Conservation (phyloP, 1,140 invertebrate genomes). For the Orius insidiosus region DNA sequence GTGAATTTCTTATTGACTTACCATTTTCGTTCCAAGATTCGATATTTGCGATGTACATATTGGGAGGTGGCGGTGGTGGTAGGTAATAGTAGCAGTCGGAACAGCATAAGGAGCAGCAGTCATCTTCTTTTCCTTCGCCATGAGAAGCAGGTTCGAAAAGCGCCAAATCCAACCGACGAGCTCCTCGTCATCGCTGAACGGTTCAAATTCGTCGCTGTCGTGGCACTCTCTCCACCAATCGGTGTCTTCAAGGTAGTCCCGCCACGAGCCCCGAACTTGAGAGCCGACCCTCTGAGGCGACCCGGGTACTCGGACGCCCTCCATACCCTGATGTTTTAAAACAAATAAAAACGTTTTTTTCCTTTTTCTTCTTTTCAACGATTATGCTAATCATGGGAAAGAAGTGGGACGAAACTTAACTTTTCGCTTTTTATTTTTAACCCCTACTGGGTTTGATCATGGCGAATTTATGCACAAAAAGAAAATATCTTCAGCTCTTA, state of each 20-base stretch:
- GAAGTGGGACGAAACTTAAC: too few relatives aligned
- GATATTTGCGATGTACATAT: too few relatives aligned
- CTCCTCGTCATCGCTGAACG: slow-evolving; percentile 33
- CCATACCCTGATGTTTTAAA: slow-evolving; percentile 1
- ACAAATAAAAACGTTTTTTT: background rate
- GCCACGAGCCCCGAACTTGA: slow-evolving; percentile 15
- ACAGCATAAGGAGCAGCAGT: slow-evolving; percentile 26
- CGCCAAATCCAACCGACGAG: slow-evolving; percentile 47
- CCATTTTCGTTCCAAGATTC: slow-evolving; percentile 8
- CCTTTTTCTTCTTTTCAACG: background rate
- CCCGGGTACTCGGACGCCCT: slow-evolving; percentile 11
- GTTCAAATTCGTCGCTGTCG: slow-evolving; percentile 33
- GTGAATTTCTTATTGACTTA: slow-evolving; percentile 5
- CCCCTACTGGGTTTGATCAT: slow-evolving; percentile 6
- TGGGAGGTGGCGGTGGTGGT: slow-evolving; percentile 22
- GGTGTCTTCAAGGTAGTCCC: slow-evolving; percentile 15
- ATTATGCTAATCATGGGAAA: background rate
- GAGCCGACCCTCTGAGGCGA: slow-evolving; percentile 14
- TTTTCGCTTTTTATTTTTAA: slow-evolving; percentile 10
- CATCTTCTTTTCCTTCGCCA: slow-evolving; percentile 24
- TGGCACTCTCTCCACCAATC: slow-evolving; percentile 9
- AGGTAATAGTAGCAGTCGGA: slow-evolving; percentile 26
- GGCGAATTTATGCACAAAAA: slow-evolving; percentile 1
- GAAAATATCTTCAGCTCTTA: background rate
- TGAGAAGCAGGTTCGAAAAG: slow-evolving; percentile 39